Conservation (phyloP, 2,113 vertebrate species). For the Eolophus roseicapilla region DNA sequence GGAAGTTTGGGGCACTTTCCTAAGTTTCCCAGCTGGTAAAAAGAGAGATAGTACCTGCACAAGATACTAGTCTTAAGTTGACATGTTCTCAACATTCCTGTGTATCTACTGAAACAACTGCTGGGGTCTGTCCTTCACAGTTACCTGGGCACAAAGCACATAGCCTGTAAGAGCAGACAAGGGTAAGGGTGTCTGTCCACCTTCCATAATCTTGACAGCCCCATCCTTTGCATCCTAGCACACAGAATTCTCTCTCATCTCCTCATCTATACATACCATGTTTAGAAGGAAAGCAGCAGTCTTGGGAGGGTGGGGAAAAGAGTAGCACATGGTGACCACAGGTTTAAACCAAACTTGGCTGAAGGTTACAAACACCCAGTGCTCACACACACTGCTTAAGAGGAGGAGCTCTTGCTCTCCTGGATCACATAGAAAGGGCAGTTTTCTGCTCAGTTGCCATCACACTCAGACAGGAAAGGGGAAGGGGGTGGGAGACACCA, state of each 20-base stretch:
- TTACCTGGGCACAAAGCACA: conserved; percentile 81
- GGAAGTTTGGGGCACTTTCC: not conserved
- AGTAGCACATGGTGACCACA: not conserved
- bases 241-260: not conserved
- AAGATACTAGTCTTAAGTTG: not conserved
- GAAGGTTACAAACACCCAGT: not conserved
- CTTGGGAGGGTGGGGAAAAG: not conserved
- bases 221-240: not conserved
- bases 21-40: not conserved
- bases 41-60: not conserved
- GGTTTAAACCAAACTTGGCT: not conserved
- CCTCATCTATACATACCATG: not conserved
- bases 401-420: not conserved
- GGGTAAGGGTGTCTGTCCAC: conserved; percentile 84
- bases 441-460: not conserved
- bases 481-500: not conserved
- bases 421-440: not conserved
- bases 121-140: conserved; percentile 85
- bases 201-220: conserved; percentile 61
- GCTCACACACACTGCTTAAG: not conserved
- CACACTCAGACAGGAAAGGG: not conserved
- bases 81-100: not conserved
- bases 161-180: conserved; percentile 87
- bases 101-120: not conserved
- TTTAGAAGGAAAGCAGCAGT: not conserved